A percentile compares a stretch with the other conserved stretches of the same genome.
phyloP scores from a whole-genome alignment of 2,113 vertebrate species.

The Lichenostomus cassidix region DNA sequence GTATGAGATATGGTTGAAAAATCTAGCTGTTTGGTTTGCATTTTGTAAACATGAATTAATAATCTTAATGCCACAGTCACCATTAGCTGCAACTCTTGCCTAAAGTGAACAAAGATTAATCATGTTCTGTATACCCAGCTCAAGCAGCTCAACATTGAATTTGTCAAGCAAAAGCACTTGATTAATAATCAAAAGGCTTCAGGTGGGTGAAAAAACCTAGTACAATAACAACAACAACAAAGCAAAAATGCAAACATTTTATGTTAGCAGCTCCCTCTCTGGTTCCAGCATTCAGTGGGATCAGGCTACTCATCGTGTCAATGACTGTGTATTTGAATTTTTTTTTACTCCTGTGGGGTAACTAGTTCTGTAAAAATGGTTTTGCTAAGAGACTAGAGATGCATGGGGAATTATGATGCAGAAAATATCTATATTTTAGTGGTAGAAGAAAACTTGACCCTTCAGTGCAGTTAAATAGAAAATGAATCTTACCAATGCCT shows the following conservation, averaged over 20 bases:
- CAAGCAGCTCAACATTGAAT: background rate
- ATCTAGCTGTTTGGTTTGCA: background rate
- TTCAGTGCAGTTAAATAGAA: background rate
- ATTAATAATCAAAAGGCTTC: background rate
- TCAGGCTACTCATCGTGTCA: fast-evolving
- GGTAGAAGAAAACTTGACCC: background rate
- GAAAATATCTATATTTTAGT: background rate
- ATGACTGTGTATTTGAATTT: background rate
- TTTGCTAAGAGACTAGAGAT: background rate
- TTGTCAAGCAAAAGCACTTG: background rate
- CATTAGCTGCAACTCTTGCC: background rate
- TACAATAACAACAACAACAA: background rate
- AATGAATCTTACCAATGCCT: background rate
- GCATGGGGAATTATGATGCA: background rate
- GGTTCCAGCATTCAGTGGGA: background rate
- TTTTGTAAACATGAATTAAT: background rate
- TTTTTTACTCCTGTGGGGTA: background rate
- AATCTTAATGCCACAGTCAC: background rate
- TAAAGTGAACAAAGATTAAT: background rate
- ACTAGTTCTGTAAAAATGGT: background rate
- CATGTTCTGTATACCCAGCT: background rate
- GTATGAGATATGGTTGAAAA: background rate
- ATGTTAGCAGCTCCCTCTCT: background rate
- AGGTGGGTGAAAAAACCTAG: background rate
- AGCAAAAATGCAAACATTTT: background rate